phyloP scores from a whole-genome alignment of 2,888 invertebrate species.

The Pyrochroa serraticornis region DNA sequence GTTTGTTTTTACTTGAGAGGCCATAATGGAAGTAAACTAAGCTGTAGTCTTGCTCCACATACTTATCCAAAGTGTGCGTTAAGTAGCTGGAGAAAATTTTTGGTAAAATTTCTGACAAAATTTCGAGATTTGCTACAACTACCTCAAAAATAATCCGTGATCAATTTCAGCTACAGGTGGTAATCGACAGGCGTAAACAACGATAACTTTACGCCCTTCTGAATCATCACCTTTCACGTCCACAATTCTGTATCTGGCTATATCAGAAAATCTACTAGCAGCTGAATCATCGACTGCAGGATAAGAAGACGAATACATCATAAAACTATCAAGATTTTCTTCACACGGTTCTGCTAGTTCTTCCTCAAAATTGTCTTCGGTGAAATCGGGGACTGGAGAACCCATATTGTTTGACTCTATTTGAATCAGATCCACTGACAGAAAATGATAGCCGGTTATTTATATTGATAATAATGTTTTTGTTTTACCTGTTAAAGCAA shows the following conservation, averaged over 20 bases:
- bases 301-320: constrained; percentile 52
- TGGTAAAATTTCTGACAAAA: no score
- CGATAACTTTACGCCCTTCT: constrained; percentile 92
- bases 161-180: constrained; percentile 56
- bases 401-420: constrained; percentile 60
- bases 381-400: constrained; percentile 82
- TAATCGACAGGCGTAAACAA: constrained; percentile 91
- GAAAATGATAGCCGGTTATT: constrained; percentile 1
- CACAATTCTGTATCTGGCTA: constrained; percentile 77
- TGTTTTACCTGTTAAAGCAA: constrained; percentile 69
- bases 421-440: constrained; percentile 53
- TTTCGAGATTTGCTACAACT: constrained; percentile 34
- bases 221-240: constrained; percentile 85
- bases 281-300: constrained; percentile 68
- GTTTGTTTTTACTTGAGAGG: constrained; percentile 93
- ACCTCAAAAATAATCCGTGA: constrained; percentile 75
- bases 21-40: constrained; percentile 98
- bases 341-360: constrained; percentile 72
- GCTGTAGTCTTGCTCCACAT: constrained; percentile 98
- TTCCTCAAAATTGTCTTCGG: constrained; percentile 91
- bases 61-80: constrained; percentile 92
- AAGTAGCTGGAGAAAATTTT: constrained; percentile 73
- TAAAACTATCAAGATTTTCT: constrained; percentile 53
- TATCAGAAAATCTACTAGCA: constrained; percentile 61
- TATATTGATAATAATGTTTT: not conserved